Conservation (phyloP, 2,797 vertebrate species). For the Tolypeutes matacus region DNA sequence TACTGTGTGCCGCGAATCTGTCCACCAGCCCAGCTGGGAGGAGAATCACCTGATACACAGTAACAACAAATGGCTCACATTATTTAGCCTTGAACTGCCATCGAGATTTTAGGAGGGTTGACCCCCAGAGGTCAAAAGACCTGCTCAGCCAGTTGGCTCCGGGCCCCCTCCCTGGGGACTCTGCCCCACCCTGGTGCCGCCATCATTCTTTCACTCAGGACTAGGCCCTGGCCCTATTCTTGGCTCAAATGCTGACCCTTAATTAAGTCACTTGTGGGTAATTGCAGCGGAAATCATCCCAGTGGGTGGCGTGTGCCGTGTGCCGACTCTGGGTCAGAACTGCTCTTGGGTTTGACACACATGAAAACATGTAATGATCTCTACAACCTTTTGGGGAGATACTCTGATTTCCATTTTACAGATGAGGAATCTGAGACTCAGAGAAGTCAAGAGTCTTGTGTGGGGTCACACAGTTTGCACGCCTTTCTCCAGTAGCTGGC, state of each 20-base stretch:
- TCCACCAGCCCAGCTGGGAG: neutral
- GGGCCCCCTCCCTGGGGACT: neutral
- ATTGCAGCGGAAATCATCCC: neutral
- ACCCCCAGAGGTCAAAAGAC: neutral
- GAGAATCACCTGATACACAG: neutral
- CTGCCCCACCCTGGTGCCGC: neutral
- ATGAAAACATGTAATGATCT: neutral
- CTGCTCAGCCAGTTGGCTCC: neutral
- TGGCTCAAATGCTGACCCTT: neutral
- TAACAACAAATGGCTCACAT: neutral
- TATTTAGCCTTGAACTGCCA: rapidly evolving
- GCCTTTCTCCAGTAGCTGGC: neutral
- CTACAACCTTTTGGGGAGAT: neutral
- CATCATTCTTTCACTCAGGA: neutral
- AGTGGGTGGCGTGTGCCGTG: neutral
- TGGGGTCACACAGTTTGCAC: neutral
- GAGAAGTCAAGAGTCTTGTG: neutral
- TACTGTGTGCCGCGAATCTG: conserved; percentile 23
- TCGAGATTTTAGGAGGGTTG: rapidly evolving
- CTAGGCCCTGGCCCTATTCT: neutral
- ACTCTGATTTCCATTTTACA: neutral
- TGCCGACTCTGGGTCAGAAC: neutral
- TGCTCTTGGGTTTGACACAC: rapidly evolving
- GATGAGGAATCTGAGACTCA: neutral
- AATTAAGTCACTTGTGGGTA: neutral